These are phyloP conservation scores for Dasypus novemcinctus DNA, from an alignment of 2,113 vertebrate genomes.

Conservation along the genomic window DNA sequence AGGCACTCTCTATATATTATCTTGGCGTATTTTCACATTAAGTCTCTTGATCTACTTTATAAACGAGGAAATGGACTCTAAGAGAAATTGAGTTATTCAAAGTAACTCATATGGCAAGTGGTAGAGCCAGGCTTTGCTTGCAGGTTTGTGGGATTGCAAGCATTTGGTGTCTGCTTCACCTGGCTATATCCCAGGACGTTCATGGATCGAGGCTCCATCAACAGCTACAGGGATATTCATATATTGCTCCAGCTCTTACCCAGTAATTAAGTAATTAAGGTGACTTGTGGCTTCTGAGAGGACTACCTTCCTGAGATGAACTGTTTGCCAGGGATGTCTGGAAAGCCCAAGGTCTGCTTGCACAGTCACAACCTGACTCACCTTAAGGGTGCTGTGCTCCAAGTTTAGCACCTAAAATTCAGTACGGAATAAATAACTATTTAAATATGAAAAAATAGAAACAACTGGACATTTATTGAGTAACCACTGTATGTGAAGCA, in stretches of 20 bases:
- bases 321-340: accelerated
- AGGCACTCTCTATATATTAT: accelerated
- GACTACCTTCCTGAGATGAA: background rate
- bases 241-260: no score
- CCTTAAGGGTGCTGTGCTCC: no score
- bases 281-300: background rate
- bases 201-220: background rate
- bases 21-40: no score
- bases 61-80: background rate
- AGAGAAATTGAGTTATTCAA: background rate
- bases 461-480: background rate
- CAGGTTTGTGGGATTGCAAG: accelerated
- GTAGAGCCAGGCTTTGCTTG: background rate
- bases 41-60: background rate
- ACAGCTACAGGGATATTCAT: background rate
- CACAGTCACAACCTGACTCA: no score
- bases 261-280: background rate
- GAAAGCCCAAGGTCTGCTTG: background rate
- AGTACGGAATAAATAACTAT: background rate
- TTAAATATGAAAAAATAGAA: background rate
- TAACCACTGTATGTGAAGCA: accelerated
- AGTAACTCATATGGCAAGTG: background rate
- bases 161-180: background rate
- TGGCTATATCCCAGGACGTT: background rate
- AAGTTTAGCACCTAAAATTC: no score